These are phyloP conservation scores for Lepidothrix coronata DNA, from an alignment of 2,113 vertebrate genomes.

Conservation along the genomic window DNA sequence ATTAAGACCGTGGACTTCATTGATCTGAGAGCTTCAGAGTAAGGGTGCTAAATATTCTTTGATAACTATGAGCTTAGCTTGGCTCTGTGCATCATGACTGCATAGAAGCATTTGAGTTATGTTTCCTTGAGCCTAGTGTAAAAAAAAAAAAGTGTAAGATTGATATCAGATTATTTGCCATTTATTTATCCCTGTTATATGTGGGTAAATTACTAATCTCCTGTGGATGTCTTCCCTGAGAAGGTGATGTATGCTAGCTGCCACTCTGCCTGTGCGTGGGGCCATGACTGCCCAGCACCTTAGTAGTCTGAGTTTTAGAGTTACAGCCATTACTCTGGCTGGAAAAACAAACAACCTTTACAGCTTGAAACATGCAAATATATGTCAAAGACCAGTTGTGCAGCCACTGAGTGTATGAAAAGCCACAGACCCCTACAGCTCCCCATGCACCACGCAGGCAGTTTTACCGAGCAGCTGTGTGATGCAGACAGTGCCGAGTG, in stretches of 20 bases:
- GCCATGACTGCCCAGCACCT: not conserved
- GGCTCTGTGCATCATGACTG: constrained; percentile 15
- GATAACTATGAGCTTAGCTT: constrained; percentile 39
- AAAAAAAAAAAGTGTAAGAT: constrained; percentile 16
- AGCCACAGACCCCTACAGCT: rapidly evolving
- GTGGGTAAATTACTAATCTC: constrained; percentile 31
- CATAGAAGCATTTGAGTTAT: constrained; percentile 57
- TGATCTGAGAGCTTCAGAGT: constrained; percentile 38
- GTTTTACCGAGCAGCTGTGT: not conserved
- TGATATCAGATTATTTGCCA: constrained; percentile 42
- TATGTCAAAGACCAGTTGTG: not conserved
- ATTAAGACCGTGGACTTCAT: constrained; percentile 29
- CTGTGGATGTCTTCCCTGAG: not conserved
- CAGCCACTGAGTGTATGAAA: not conserved
- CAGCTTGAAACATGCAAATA: not conserved
- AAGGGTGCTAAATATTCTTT: constrained; percentile 42
- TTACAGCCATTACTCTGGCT: not conserved
- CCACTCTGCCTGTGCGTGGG: not conserved
- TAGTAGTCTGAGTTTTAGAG: not conserved
- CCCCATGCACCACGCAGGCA: rapidly evolving
- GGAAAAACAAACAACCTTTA: not conserved
- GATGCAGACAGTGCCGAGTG: not conserved
- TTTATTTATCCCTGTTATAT: constrained; percentile 40
- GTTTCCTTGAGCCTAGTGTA: not conserved
- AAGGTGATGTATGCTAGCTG: not conserved